Percentiles rank a stretch among this genome's conserved stretches.
Evolutionary conservation across 2,113 vertebrate genomes (phyloP).

Genomic region (Neogobius melanostomus): DNA sequence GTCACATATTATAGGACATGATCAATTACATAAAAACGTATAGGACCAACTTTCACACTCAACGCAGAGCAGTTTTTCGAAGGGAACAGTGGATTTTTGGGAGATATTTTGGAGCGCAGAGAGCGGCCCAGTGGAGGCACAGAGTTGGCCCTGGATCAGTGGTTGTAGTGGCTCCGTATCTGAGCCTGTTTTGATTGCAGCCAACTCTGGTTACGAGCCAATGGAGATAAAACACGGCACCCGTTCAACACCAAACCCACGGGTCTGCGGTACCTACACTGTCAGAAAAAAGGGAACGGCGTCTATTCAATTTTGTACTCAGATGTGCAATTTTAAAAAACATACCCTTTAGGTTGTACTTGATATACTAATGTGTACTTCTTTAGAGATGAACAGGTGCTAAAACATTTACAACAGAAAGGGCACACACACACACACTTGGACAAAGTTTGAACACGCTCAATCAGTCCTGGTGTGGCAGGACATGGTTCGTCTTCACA

Average conservation of each 20-base stretch:
- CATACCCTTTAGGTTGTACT: too few relatives aligned
- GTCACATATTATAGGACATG: too few relatives aligned
- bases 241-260: slow-evolving; percentile 41
- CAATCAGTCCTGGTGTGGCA: too few relatives aligned
- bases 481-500: too few relatives aligned
- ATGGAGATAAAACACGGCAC: slow-evolving; percentile 38
- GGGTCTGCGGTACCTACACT: neutral
- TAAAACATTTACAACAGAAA: too few relatives aligned
- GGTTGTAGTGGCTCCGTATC: slow-evolving; percentile 28
- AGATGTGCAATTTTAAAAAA: too few relatives aligned
- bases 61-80: slow-evolving; percentile 15
- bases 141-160: slow-evolving; percentile 17
- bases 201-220: slow-evolving; percentile 38
- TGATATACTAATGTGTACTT: too few relatives aligned
- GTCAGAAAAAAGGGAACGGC: too few relatives aligned
- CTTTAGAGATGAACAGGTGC: too few relatives aligned
- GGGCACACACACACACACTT: too few relatives aligned
- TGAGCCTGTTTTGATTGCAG: slow-evolving; percentile 40
- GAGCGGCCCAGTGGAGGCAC: slow-evolving; percentile 23
- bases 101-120: neutral
- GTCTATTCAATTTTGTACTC: too few relatives aligned
- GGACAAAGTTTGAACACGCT: too few relatives aligned
- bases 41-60: slow-evolving; percentile 4
- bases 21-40: neutral
- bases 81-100: neutral